Evolutionary conservation across 1,140 invertebrate genomes (phyloP), one percentile per base, ranked within the genome.

Genomic region (Vollenhovia emeryi): DNA sequence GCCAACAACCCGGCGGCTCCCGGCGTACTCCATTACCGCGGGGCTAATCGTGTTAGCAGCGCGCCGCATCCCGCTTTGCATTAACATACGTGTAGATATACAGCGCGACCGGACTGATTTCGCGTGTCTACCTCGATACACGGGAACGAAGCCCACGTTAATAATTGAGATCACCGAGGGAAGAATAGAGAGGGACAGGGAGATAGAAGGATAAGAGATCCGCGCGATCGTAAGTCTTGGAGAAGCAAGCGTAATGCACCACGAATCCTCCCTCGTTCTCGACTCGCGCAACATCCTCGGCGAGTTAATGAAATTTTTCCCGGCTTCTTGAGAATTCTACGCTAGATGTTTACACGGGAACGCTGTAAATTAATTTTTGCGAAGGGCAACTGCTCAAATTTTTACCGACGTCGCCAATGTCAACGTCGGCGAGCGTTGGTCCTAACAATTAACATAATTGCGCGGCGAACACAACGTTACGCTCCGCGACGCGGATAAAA

Each of bases 11-110:
- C 40, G 30, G 27, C 55, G 62, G 62, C 59, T 60, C 52, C 84
- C 83, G 89, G n/a, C 86, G 62, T 90, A 87, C 87, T 91, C 91
- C 90, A 91, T 91, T 91, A 91, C 87, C 75, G 84, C 73, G 57
- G 52, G 69, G 69, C 62, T 91, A 91, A 91, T 84, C 82, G 62
- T 84, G 78, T 91, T 90, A 91, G 69, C 82, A 86, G 79, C 84
- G 40, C 71, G 73, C 71, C 71, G 75, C 86, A 88, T 76, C 59
- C 64, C 40, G 69, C 73, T 74, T 85, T 59, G 64, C 45, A 89
- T 89, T 89, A 87, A 86, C 59, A 43, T 87, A 66, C 62, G 13
- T 66, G 62, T 84, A 24, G 27, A 36, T 85, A 73, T 36, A 87
- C 62, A 71, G 45, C 43, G 30, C 60, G 33, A 43, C n/a, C 21